These are phyloP conservation scores for Brachyopa scutellaris DNA, from an alignment of 2,888 invertebrate species.

Conservation along the genomic window DNA sequence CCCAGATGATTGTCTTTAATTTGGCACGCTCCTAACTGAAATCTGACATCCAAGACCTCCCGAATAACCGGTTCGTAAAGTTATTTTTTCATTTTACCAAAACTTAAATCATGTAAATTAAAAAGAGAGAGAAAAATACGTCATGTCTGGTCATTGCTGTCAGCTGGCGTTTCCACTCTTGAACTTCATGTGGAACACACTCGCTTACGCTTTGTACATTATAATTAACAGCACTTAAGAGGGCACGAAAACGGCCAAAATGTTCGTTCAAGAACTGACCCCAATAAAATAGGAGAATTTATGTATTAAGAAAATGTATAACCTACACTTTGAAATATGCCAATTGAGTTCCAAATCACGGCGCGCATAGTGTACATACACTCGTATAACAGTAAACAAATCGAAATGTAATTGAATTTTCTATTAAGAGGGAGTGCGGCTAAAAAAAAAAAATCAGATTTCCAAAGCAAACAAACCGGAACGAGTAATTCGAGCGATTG, in stretches of 20 bases:
- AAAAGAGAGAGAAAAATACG: no score
- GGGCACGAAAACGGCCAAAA: not conserved
- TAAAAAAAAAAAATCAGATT: not conserved
- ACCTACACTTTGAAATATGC: not conserved
- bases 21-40: no score
- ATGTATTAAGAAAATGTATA: not conserved
- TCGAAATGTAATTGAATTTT: not conserved
- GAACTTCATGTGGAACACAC: not conserved
- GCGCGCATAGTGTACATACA: no score
- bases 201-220: no score
- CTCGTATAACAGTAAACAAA: not conserved
- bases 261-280: slow-evolving; percentile 1
- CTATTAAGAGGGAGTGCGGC: not conserved
- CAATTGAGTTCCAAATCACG: no score
- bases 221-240: slow-evolving; percentile 9
- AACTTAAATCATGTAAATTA: no score
- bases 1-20: no score
- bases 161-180: no score
- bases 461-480: not conserved
- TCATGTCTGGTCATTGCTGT: no score
- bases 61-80: no score
- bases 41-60: no score
- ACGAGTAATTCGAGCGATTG: not conserved
- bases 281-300: not conserved
- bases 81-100: no score